Conservation (phyloP, 2,888 invertebrate genomes). For the Aethes cnicana region DNA sequence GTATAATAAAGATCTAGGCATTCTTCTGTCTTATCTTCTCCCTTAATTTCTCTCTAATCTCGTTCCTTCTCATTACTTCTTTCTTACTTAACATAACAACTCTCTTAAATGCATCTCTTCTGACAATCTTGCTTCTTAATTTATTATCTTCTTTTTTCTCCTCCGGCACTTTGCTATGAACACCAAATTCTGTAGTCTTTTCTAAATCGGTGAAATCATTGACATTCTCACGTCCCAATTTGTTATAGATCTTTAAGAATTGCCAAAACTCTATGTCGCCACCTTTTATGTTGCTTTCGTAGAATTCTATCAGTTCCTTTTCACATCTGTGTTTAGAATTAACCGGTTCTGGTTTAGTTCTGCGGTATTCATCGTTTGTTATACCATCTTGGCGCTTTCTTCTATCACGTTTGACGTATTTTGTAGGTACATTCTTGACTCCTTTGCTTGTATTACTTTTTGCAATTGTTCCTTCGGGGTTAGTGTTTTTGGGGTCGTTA, state of each 20-base stretch:
- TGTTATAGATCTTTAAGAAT: slow-evolving; percentile 69
- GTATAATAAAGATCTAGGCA: too few species aligned
- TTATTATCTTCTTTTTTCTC: slow-evolving; percentile 9
- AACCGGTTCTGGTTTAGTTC: slow-evolving; percentile 56
- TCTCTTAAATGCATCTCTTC: slow-evolving; percentile 32
- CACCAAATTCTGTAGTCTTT: slow-evolving; percentile 54
- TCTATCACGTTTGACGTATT: not conserved
- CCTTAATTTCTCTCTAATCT: slow-evolving; percentile 42
- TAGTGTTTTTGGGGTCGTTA: not conserved
- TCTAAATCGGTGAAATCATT: slow-evolving; percentile 60
- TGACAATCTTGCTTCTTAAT: slow-evolving; percentile 7
- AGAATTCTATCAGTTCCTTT: slow-evolving; percentile 58
- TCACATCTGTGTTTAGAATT: slow-evolving; percentile 65
- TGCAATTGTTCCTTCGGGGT: not conserved
- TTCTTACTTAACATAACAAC: slow-evolving; percentile 47
- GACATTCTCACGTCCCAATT: slow-evolving; percentile 59
- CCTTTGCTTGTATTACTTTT: not conserved
- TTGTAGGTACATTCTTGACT: too few species aligned
- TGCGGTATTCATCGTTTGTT: slow-evolving; percentile 40
- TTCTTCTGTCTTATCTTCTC: slow-evolving; percentile 30
- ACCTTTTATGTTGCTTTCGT: slow-evolving; percentile 61
- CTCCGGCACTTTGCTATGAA: slow-evolving; percentile 39
- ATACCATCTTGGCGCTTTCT: not conserved
- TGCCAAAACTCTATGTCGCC: slow-evolving; percentile 71
- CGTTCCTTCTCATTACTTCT: slow-evolving; percentile 45